Base-by-base conservation (phyloP, 2,113 vertebrate species). In the Merops nubicus region DNA sequence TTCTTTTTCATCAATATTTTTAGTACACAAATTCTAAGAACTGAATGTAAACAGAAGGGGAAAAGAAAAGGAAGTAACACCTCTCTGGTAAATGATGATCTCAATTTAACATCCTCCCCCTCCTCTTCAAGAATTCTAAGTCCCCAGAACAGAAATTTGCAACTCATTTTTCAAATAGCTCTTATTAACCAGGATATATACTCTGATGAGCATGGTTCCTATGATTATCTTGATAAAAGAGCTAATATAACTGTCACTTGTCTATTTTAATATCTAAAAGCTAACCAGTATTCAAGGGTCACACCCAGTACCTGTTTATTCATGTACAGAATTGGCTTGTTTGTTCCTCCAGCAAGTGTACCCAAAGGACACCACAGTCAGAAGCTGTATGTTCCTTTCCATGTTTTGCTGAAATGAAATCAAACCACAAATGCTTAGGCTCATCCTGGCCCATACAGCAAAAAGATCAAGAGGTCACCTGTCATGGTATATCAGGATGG, bases 311-410 rank as follows among this genome's bases (percentile, higher is more conserved):
- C 33, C 6, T 48, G 1, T 19, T 54, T 53, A 28, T 57, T 9
- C 1, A 0, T 43, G 6, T 72, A 47, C 2, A 54, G 47, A 79
- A 50, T 15, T 12, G 4, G 3, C 5, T 86, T 53, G 2, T 51
- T 68, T 77, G 4, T 40, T 34, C 7, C 6, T 6, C 3, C 33
- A 65, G 7, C 0, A 0, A 74, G 23, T 1, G 6, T 4, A 43
- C 2, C 5, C 3, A 1, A 73, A 80, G 11, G 22, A 63, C 0
- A 3, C 4, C 12, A 62, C 59, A 36, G 5, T 7, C 59, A 91
- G 60, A 85, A 89, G 11, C 34, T 74, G 3, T 17, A 6, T 1
- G 0, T 2, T 47, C 6, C 8, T 63, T 96, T 67, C 20, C 31
- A 2, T 28, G 5, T 34, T 87, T 78, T 64, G 11, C 12, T 59